Conservation (phyloP, 2,888 invertebrate genomes). For the Brenthis hecate region DNA sequence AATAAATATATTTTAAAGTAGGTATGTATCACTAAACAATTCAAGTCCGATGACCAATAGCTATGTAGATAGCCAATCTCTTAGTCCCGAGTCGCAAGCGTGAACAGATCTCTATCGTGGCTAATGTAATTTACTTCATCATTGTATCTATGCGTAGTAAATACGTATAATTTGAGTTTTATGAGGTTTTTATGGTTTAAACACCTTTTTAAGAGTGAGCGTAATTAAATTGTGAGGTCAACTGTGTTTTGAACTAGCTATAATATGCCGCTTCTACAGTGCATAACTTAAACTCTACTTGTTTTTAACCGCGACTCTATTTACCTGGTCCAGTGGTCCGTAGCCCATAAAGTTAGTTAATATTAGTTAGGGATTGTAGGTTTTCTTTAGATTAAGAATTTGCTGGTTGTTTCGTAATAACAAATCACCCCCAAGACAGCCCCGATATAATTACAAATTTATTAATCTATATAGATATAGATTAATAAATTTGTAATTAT, state of each 20-base stretch:
- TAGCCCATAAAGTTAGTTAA: too few relatives aligned
- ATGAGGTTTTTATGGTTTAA: constrained; percentile 9
- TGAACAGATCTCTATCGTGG: constrained; percentile 56
- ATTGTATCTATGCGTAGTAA: constrained; percentile 18
- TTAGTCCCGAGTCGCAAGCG: constrained; percentile 63
- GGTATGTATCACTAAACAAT: not conserved
- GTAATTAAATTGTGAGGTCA: constrained; percentile 9
- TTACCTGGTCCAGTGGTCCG: too few relatives aligned
- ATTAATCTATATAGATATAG: too few relatives aligned
- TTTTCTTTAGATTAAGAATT: too few relatives aligned
- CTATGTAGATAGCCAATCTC: constrained; percentile 38
- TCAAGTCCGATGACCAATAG: constrained; percentile 25
- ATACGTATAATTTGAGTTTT: constrained; percentile 22
- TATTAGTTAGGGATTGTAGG: too few relatives aligned
- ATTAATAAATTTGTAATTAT: too few relatives aligned
- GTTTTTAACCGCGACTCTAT: too few relatives aligned
- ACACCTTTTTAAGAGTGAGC: constrained; percentile 8
- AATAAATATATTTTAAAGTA: not conserved
- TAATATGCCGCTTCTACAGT: not conserved
- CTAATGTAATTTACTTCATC: constrained; percentile 40
- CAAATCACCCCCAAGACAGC: too few relatives aligned
- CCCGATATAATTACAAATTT: too few relatives aligned
- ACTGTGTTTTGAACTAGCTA: not conserved
- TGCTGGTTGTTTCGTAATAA: too few relatives aligned
- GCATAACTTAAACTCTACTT: too few relatives aligned